Percentiles rank a stretch among this genome's conserved stretches.
phyloP scores from a whole-genome alignment of 2,888 invertebrate genomes.

The Lydus trimaculatus region DNA sequence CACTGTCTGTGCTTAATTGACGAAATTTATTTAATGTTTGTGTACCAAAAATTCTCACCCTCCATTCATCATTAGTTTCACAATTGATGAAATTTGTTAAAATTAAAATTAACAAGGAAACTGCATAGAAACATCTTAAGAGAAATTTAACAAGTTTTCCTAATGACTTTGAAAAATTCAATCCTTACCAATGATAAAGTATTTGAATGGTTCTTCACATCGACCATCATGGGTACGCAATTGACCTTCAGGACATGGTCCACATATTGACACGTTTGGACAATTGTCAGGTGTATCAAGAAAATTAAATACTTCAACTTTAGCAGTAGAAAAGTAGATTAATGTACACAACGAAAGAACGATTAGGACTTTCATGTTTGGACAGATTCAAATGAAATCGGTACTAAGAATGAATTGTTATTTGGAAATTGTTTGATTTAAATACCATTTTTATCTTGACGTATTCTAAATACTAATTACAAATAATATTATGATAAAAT shows the following conservation, averaged over 20 bases:
- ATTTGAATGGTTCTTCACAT: constrained; percentile 34
- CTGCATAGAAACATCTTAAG: neutral
- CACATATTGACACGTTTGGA: too few relatives aligned
- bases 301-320: neutral
- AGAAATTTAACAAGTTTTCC: neutral
- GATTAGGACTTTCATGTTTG: neutral
- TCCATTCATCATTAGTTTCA: constrained; percentile 7
- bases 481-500: neutral
- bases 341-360: neutral
- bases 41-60: neutral
- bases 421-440: neutral
- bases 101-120: constrained; percentile 1
- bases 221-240: constrained; percentile 35
- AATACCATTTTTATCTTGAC: neutral
- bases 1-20: constrained; percentile 16
- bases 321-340: neutral
- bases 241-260: constrained; percentile 33
- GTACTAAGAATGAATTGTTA: neutral
- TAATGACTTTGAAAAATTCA: neutral
- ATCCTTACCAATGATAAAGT: neutral
- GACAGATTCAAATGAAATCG: neutral
- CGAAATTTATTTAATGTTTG: neutral
- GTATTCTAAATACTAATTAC: neutral
- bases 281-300: constrained; percentile 27
- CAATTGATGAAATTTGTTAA: neutral